Base-by-base conservation (phyloP, 1,140 invertebrate species). In the Drosophila bocqueti region DNA sequence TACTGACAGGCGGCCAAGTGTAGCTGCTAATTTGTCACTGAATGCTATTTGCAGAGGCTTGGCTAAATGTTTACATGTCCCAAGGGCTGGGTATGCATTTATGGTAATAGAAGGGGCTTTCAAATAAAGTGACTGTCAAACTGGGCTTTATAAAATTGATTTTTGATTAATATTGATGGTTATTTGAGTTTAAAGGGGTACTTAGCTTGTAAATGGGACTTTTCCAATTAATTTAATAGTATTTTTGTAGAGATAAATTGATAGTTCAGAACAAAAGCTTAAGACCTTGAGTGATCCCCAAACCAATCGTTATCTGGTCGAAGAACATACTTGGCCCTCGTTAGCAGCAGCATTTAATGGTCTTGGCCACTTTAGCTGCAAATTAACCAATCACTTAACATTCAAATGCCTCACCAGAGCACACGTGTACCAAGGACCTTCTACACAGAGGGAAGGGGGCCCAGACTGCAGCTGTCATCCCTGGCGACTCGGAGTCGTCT, bases 301-400 rank as follows among this genome's bases (percentile, higher is more conserved):
- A 42, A 50, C 18, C 13, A 49, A 18, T 36, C 36, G 13, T 40
- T 50, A 21, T 34, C 50, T 5, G 9, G 11, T 1, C 11, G n/a
- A 16, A 42, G 45, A 42, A 69, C 16, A 31, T 66, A 59, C 42
- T 57, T 38, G 26, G 15, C 16, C 16, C 36, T 46, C 6, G 10
- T 49, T 26, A n/a, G 34, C 16, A 40, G 43, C 29, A 38, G 13
- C 54, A 50, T 43, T 73, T 72, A 72, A 52, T 50, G 67, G 38
- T 47, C 31, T 52, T 15, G 47, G 42, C 36, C 36, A 42, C 52
- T 49, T 47, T 50, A 63, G 55, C 64, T 38, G 68, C 78, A 86
- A 73, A 85, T 85, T 85, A 85, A 75, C 77, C 85, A 89, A 89
- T 89, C 84, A 89, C 84, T 89, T 89, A 89, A 73, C 78, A 89